phyloP scores from a whole-genome alignment of 30 jellyfish, hydroid and myxozoan species.

The Hydractinia symbiolongicarpus region DNA sequence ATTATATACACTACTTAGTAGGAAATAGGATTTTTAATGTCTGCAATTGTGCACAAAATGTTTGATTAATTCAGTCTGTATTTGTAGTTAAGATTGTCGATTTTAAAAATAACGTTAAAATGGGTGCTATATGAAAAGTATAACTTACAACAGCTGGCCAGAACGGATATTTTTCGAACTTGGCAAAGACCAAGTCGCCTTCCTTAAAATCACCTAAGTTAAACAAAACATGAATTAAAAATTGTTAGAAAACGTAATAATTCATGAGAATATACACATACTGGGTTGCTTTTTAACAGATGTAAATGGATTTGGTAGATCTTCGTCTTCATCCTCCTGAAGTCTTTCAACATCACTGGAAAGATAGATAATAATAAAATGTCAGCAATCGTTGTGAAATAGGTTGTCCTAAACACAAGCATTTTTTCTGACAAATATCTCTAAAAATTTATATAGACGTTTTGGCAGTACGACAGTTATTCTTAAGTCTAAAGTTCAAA shows the following conservation, averaged over 20 bases:
- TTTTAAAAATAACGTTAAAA: too few relatives aligned
- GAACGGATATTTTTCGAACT: conserved; percentile 42
- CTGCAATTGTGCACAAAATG: neutral
- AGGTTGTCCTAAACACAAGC: too few relatives aligned
- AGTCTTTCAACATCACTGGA: too few relatives aligned
- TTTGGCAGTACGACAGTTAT: too few relatives aligned
- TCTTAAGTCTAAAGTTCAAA: too few relatives aligned
- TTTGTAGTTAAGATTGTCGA: too few relatives aligned
- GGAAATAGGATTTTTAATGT: neutral
- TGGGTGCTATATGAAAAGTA: neutral
- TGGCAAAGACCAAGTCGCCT: conserved; percentile 80
- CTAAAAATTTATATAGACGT: too few relatives aligned
- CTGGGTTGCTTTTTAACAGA: neutral
- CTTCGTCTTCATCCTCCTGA: neutral
- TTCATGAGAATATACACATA: neutral
- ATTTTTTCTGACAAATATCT: too few relatives aligned
- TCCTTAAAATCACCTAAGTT: conserved; percentile 11
- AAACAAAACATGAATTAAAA: neutral
- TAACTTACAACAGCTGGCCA: conserved; percentile 84
- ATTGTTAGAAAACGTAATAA: neutral
- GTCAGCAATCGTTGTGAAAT: too few relatives aligned
- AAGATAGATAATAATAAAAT: too few relatives aligned
- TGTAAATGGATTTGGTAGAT: neutral
- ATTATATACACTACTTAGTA: neutral
- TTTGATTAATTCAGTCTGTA: too few relatives aligned